These are phyloP conservation scores for Catotricha subobsoleta DNA, from an alignment of 2,888 invertebrate genomes.

Conservation along the genomic window DNA sequence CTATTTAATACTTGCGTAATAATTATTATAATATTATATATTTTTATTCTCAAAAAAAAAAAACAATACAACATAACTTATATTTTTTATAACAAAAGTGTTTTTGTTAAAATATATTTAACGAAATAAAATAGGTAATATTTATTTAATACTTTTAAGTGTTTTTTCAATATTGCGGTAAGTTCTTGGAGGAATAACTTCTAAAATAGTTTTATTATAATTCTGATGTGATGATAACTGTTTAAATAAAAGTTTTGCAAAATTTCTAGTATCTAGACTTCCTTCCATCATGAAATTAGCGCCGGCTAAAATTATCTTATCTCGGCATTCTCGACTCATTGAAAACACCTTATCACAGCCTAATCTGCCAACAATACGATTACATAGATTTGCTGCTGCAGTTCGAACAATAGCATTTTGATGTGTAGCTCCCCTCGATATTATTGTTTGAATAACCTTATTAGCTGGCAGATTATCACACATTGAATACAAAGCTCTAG, in stretches of 20 bases:
- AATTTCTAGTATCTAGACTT: slow-evolving; percentile 63
- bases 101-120: too few relatives aligned
- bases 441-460: slow-evolving; percentile 46
- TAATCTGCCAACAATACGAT: slow-evolving; percentile 49
- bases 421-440: slow-evolving; percentile 54
- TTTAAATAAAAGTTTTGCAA: slow-evolving; percentile 62
- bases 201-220: slow-evolving; percentile 58
- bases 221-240: slow-evolving; percentile 51
- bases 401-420: slow-evolving; percentile 77
- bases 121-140: neutral
- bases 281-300: slow-evolving; percentile 75
- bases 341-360: slow-evolving; percentile 56
- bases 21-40: too few relatives aligned
- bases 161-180: slow-evolving; percentile 72
- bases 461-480: slow-evolving; percentile 54
- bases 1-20: too few relatives aligned
- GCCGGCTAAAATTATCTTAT: slow-evolving; percentile 59
- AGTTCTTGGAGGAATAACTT: slow-evolving; percentile 60
- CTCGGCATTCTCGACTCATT: slow-evolving; percentile 57
- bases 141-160: slow-evolving; percentile 25
- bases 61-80: neutral
- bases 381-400: slow-evolving; percentile 60
- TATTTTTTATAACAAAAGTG: too few relatives aligned
- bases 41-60: neutral
- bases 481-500: slow-evolving; percentile 59